Conservation (phyloP, 1,140 invertebrate genomes). For the Helicorthomorpha holstii region DNA sequence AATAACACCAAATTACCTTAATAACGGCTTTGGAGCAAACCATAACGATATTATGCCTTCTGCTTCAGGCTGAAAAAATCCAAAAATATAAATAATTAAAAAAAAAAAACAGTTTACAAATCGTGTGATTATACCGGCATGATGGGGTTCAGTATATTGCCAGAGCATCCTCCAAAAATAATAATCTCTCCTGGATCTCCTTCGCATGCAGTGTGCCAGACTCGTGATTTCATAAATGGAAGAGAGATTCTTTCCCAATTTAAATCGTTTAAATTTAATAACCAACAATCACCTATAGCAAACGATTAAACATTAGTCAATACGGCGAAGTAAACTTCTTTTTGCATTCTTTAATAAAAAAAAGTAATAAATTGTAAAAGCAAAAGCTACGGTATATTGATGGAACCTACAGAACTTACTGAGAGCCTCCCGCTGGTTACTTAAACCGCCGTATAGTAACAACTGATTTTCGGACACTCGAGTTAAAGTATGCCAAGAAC, state of each 20-base stretch:
- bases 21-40: not conserved
- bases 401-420: conserved; percentile 2
- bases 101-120: too few species aligned
- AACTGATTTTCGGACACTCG: conserved; percentile 17
- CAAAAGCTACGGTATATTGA: not conserved
- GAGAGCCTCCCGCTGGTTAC: conserved; percentile 10
- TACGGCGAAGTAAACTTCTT: not conserved
- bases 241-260: not conserved
- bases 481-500: conserved; percentile 30
- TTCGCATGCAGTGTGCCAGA: conserved; percentile 1
- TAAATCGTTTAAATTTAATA: not conserved
- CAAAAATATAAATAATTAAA: too few species aligned
- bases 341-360: not conserved
- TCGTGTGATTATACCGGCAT: too few species aligned
- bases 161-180: not conserved
- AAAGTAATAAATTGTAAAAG: not conserved
- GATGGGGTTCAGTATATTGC: not conserved
- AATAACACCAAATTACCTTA: not conserved
- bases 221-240: not conserved
- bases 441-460: conserved; percentile 30
- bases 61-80: not conserved
- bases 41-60: not conserved
- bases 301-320: not conserved
- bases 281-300: conserved; percentile 3
- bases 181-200: not conserved